phyloP scores from a whole-genome alignment of 2,888 invertebrate species.

The Octonoba sinensis region DNA sequence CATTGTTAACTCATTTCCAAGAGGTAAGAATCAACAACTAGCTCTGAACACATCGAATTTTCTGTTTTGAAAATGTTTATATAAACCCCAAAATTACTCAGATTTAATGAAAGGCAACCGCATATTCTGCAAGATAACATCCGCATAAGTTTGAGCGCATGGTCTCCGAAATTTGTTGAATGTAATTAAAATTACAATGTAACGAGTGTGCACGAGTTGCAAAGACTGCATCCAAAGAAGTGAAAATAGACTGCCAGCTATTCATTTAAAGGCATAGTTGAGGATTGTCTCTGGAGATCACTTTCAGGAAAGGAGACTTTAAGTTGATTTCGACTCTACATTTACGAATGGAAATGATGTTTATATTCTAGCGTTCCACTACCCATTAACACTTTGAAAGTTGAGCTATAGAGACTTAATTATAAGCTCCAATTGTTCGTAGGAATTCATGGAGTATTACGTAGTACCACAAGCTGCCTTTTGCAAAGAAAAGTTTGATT shows the following conservation, averaged over 20 bases:
- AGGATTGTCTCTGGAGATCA: constrained; percentile 22
- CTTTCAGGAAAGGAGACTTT: constrained; percentile 18
- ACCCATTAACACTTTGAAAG: constrained; percentile 31
- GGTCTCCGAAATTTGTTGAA: constrained; percentile 21
- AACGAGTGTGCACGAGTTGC: constrained; percentile 33
- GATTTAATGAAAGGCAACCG: constrained; percentile 14
- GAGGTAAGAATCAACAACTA: not conserved
- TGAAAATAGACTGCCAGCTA: constrained; percentile 36
- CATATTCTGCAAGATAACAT: not conserved
- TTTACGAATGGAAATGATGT: constrained; percentile 62
- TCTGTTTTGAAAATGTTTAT: constrained; percentile 6
- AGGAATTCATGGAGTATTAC: not conserved
- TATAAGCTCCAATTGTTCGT: constrained; percentile 46
- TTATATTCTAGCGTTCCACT: constrained; percentile 38
- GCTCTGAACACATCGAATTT: not conserved
- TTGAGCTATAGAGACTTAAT: constrained; percentile 26
- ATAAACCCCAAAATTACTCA: constrained; percentile 1
- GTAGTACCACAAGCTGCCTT: no score
- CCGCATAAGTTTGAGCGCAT: constrained; percentile 10
- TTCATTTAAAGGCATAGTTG: constrained; percentile 43
- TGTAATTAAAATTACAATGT: constrained; percentile 59
- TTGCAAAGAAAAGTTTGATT: no score
- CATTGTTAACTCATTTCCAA: no score
- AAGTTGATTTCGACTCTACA: constrained; percentile 52
- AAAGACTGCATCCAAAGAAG: constrained; percentile 33